Evolutionary conservation across 1,140 invertebrate genomes (phyloP), one percentile per base, ranked within the genome.

Genomic region (Rhopalosiphum maidis): DNA sequence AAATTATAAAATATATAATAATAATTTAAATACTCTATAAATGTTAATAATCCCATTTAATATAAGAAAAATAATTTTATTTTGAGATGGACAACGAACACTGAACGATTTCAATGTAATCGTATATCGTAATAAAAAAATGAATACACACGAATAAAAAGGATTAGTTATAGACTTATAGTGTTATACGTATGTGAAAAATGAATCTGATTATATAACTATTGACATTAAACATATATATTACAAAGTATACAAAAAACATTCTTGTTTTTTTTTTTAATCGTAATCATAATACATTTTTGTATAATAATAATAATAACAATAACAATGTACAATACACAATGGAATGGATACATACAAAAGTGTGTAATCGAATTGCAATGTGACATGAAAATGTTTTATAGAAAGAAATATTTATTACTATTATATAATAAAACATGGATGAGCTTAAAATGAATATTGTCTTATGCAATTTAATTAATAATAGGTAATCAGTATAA

Each of bases 201-300:
- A 87, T 87, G 23, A 48, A 87, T 87, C 85, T 48, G 85, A 30
- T 87, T 46, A 86, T 30, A 48, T 86, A 87, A 48, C 25, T n/a
- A n/a, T 87, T 87, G 37, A 85, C 83, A 85, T 43, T 85, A 43
- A 87, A 48, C 43, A 87, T 87, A 86, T 68, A n/a, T 68, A 68
- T 86, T 25, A 86, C 23, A 46, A 30, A 41, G 83, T 86, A 46
- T 15, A 86, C 46, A 87, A 87, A 87, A 46, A 87, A 85, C 35
- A 85, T 85, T 41, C 21, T 37, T 41, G 35, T 85, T 85, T 41
- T 37, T 83, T 83, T 83, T 83, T 83, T 37, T 83, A 35, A 48
- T 83, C 35, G 82, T 83, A 41, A 85, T 23, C 23, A 85, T 43
- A 85, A 85, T 83, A 25, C 37, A 85, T 22, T 43, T 85, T 85